A percentile compares a stretch with the other conserved stretches of the same genome.
These are phyloP conservation scores for Dasyprocta punctata DNA, from an alignment of 2,113 vertebrate species.

Conservation along the genomic window DNA sequence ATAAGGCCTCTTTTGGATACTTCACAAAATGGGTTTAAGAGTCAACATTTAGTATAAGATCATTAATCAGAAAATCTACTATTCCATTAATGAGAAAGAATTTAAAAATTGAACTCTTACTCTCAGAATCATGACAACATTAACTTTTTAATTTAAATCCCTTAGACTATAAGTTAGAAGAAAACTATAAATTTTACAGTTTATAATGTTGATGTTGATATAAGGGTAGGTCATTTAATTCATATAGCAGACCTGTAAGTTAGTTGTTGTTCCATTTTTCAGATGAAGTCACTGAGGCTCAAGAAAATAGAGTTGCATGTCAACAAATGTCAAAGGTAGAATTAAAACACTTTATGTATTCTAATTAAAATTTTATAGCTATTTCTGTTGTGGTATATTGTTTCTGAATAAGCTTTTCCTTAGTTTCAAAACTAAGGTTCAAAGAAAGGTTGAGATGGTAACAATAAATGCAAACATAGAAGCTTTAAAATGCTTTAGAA, in stretches of 20 bases:
- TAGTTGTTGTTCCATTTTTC: conserved; percentile 18
- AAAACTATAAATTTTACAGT: background rate
- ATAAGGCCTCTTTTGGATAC: background rate
- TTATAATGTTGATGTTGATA: background rate
- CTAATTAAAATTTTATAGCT: conserved; percentile 7
- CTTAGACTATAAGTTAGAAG: background rate
- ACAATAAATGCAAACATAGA: background rate
- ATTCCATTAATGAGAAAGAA: background rate
- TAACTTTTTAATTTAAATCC: background rate
- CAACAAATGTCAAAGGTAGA: background rate
- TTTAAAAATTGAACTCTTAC: background rate
- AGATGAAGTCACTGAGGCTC: background rate
- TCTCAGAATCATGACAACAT: background rate
- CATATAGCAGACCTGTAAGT: background rate
- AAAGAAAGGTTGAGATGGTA: conserved; percentile 9
- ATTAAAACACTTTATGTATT: background rate
- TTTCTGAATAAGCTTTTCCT: conserved; percentile 27
- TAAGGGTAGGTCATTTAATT: background rate
- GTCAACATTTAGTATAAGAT: background rate
- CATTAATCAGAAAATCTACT: conserved; percentile 11
- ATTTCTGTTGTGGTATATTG: background rate
- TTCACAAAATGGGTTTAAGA: background rate
- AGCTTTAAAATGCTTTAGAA: conserved; percentile 17
- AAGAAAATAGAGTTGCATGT: background rate
- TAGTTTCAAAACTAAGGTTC: background rate